phyloP scores from a whole-genome alignment of 2,113 vertebrate genomes.

The Coturnix japonica region DNA sequence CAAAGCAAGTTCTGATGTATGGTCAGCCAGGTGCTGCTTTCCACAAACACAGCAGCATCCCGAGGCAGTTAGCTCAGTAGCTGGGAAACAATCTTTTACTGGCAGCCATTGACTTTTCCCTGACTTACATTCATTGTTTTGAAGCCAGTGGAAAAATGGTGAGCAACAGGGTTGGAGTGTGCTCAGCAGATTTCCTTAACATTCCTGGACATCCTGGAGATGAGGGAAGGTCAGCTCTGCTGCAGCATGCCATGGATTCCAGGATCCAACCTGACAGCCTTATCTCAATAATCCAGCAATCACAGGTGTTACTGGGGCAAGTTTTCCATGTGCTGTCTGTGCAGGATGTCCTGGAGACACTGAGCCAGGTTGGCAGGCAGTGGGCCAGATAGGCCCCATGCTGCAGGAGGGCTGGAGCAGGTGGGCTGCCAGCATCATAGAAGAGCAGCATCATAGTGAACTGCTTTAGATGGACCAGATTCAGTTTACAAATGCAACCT shows the following conservation, averaged over 20 bases:
- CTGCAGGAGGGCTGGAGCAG: accelerated
- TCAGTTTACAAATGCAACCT: neutral
- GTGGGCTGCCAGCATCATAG: accelerated
- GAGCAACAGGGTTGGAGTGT: neutral
- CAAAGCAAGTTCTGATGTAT: neutral
- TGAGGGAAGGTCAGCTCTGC: neutral
- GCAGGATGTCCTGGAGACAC: neutral
- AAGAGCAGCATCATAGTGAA: neutral
- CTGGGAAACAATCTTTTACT: neutral
- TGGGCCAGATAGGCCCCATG: neutral
- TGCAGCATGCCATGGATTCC: neutral
- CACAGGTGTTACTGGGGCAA: neutral
- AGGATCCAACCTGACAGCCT: neutral
- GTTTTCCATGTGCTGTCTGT: neutral
- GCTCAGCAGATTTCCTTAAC: neutral
- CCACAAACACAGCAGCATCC: neutral
- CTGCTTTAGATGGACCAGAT: neutral
- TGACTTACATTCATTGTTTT: neutral
- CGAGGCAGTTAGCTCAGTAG: neutral
- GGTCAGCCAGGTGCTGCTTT: neutral
- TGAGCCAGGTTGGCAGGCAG: neutral
- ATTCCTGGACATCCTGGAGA: accelerated
- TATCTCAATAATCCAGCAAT: neutral
- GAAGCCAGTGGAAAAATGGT: neutral
- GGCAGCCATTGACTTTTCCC: neutral